Base-by-base conservation (phyloP, 1,140 invertebrate species). In the Leucophenga varia region DNA sequence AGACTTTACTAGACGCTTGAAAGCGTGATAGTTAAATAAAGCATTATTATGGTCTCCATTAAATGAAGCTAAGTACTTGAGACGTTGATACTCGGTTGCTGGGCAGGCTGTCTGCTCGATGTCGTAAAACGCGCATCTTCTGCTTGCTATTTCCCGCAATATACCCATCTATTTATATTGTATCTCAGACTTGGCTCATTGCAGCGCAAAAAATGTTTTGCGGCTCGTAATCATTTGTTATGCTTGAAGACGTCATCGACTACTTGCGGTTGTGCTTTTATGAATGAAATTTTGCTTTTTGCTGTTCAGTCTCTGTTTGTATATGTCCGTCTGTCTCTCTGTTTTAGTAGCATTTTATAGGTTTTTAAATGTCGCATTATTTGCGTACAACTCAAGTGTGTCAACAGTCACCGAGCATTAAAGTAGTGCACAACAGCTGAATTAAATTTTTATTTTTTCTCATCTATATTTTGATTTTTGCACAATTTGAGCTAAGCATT, bases 31-130 rank as follows among this genome's bases (percentile, higher is more conserved):
- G 64, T 67, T 68, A 64, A 67, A 68, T 68, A 64, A 67, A 68
- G 64, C 63, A 67, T 67, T 67, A 67, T 67, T 67, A 67, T 64
- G 56, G 64, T 54, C 19, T 22, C 48, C 64, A 65, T 65, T 67
- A 67, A 65, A 49, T 47, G 43, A 42, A 53, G 56, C 52, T 55
- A 63, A 64, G 56, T 59, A 50, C 45, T 55, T 42, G 48, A 64
- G 57, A 55, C 54, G 46, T 52, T 50, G 55, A 53, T 12, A 28
- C n/a, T 6, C 59, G 63, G 61, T 67, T 67, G 61, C 63, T 64
- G 61, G 32, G 37, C 43, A 38, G 46, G 49, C 42, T 49, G 43
- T 32, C 45, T 30, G 47, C n/a, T n/a, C n/a, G n/a, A n/a, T n/a
- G n/a, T n/a, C n/a, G n/a, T n/a, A n/a, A n/a, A 50, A 57, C 47